Conservation (phyloP, 2,797 vertebrate species). For the Cryptoblepharus egeriae region DNA sequence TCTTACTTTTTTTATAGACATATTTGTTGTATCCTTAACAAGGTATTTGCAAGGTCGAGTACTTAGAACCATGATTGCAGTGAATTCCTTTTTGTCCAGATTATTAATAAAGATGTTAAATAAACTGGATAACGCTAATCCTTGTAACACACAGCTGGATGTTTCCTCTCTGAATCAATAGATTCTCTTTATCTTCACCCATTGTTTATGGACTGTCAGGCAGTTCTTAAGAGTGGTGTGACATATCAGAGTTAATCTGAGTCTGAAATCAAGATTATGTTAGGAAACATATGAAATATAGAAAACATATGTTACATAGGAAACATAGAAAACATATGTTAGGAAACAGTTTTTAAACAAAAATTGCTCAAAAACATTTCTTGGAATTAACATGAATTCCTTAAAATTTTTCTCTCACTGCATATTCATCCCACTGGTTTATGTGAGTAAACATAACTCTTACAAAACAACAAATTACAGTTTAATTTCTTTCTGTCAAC, state of each 20-base stretch:
- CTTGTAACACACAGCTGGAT: slow-evolving; percentile 67
- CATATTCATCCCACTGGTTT: not conserved
- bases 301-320: too few relatives aligned
- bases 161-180: slow-evolving; percentile 50
- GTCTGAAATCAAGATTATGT: slow-evolving; percentile 18
- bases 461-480: not conserved
- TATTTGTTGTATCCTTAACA: not conserved
- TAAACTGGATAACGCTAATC: slow-evolving; percentile 69
- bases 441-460: not conserved
- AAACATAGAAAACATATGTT: too few relatives aligned
- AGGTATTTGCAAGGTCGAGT: slow-evolving; percentile 21
- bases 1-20: rapidly evolving
- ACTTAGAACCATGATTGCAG: slow-evolving; percentile 17
- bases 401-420: not conserved
- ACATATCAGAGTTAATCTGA: not conserved
- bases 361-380: not conserved
- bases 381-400: not conserved
- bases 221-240: slow-evolving; percentile 28
- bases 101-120: slow-evolving; percentile 70
- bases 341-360: slow-evolving; percentile 15
- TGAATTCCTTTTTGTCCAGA: slow-evolving; percentile 39
- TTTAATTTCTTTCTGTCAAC: not conserved
- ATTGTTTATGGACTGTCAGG: slow-evolving; percentile 44
- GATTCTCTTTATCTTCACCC: slow-evolving; percentile 54
- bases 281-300: too few relatives aligned